Conservation (phyloP, 1,140 invertebrate species). For the Pomacea maculata region DNA sequence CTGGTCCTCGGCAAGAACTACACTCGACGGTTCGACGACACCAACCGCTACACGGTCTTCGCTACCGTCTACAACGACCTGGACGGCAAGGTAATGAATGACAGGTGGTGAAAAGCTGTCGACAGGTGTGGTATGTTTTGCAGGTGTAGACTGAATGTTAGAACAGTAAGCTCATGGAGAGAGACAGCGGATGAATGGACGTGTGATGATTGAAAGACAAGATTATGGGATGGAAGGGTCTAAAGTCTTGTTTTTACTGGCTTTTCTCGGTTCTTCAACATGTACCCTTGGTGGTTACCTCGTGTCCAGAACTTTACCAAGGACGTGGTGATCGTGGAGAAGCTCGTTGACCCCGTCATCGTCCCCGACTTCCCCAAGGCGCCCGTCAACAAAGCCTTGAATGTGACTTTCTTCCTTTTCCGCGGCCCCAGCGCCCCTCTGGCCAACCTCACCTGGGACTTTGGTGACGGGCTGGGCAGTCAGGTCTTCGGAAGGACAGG, state of each 20-base stretch:
- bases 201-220: too few species aligned
- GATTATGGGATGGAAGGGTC: too few species aligned
- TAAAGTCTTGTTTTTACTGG: too few species aligned
- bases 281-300: not conserved
- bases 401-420: conserved; percentile 35
- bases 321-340: conserved; percentile 37
- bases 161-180: not conserved
- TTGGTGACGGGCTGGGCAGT: conserved; percentile 28
- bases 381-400: conserved; percentile 28
- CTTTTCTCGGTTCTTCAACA: too few species aligned
- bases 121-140: too few species aligned
- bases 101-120: not conserved
- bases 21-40: conserved; percentile 20
- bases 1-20: conserved; percentile 15
- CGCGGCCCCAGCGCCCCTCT: conserved; percentile 35
- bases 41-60: conserved; percentile 30
- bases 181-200: not conserved
- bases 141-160: too few species aligned
- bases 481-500: not conserved
- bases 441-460: conserved; percentile 37
- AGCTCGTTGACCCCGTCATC: conserved; percentile 37
- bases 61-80: conserved; percentile 43
- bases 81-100: conserved; percentile 23
- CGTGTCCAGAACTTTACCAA: conserved; percentile 1
- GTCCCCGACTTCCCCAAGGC: conserved; percentile 31